Evolutionary conservation across 2,888 invertebrate genomes (phyloP).

Genomic region (Drosophila paramelanica): DNA sequence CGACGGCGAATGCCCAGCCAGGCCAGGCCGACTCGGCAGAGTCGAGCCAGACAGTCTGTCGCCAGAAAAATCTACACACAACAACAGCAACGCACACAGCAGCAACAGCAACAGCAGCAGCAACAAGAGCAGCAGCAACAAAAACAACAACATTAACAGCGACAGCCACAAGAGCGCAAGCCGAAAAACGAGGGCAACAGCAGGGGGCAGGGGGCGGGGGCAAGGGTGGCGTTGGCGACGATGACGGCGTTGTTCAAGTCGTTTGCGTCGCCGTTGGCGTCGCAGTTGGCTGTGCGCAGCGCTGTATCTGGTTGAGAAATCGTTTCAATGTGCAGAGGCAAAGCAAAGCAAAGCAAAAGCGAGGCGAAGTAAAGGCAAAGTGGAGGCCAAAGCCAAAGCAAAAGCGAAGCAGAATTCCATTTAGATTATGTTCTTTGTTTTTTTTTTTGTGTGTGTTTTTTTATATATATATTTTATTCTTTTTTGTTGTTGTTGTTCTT

Average conservation of each 20-base stretch:
- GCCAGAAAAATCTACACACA: constrained; percentile 67
- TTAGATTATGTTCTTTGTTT: constrained; percentile 69
- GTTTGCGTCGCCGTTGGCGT: constrained; percentile 55
- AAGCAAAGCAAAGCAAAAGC: constrained; percentile 35
- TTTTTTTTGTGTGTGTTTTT: constrained; percentile 21
- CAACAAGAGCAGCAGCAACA: constrained; percentile 6
- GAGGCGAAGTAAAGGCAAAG: constrained; percentile 12
- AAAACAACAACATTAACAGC: constrained; percentile 8
- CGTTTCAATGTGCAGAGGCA: constrained; percentile 50
- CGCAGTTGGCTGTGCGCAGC: constrained; percentile 46
- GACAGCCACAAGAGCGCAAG: constrained; percentile 39
- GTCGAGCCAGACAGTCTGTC: constrained; percentile 68
- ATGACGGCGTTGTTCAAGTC: constrained; percentile 51
- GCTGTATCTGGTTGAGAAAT: constrained; percentile 63
- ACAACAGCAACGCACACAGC: constrained; percentile 30
- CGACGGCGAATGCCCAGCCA: constrained; percentile 27
- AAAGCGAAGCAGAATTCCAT: constrained; percentile 73
- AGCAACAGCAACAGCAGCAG: constrained; percentile 13
- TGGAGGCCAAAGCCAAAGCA: constrained; percentile 42
- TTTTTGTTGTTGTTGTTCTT: constrained; percentile 36
- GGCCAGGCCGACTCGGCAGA: constrained; percentile 48
- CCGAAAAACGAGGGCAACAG: constrained; percentile 51
- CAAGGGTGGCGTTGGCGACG: constrained; percentile 30
- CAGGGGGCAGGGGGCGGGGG: neutral
- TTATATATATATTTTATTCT: constrained; percentile 16